These are phyloP conservation scores for Podilymbus podiceps DNA, from an alignment of 2,113 vertebrate species.

Conservation along the genomic window DNA sequence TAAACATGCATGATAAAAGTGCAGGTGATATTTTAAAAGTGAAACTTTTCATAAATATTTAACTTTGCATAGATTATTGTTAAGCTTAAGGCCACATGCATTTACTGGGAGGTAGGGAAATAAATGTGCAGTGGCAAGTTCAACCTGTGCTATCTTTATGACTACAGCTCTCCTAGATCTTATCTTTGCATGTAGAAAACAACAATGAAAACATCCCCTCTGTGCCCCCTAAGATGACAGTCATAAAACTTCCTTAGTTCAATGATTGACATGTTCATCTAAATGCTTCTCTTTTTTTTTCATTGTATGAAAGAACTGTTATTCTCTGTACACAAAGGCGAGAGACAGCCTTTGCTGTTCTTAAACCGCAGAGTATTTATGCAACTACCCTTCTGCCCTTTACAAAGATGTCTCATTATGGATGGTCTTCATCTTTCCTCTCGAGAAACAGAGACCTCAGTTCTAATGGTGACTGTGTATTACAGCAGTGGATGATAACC, in stretches of 20 bases:
- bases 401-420: background rate
- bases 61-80: background rate
- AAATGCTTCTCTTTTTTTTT: slow-evolving; percentile 30
- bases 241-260: background rate
- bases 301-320: background rate
- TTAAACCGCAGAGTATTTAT: background rate
- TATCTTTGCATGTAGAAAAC: background rate
- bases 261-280: background rate
- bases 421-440: background rate
- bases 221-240: slow-evolving; percentile 1
- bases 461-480: background rate
- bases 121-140: background rate
- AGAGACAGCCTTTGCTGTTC: background rate
- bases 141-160: background rate
- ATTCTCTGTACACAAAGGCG: background rate
- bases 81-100: background rate
- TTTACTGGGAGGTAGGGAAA: background rate
- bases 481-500: background rate
- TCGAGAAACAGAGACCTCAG: background rate
- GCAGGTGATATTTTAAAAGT: slow-evolving; percentile 1
- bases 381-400: background rate
- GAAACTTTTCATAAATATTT: slow-evolving; percentile 45
- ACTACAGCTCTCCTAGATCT: background rate
- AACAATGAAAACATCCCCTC: background rate
- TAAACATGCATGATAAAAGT: slow-evolving; percentile 6